These are phyloP conservation scores for Ophion costatus DNA, from an alignment of 2,888 invertebrate species.

Conservation along the genomic window DNA sequence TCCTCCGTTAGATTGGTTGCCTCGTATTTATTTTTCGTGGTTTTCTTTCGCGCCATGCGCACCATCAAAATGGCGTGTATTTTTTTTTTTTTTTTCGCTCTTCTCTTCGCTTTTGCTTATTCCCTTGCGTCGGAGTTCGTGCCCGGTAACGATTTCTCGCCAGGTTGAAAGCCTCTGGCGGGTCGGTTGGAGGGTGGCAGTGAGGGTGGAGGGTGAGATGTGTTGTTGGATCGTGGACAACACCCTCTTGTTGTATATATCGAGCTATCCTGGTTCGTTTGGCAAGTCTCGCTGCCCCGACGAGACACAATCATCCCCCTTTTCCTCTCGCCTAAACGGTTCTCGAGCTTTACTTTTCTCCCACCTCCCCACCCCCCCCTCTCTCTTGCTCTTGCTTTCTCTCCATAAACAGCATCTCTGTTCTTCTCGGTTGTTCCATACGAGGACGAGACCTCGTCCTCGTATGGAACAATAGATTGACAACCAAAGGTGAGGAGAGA, in stretches of 20 bases:
- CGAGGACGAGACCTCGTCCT: constrained; percentile 53
- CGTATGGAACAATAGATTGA: no score
- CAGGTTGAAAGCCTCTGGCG: constrained; percentile 56
- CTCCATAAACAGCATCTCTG: constrained; percentile 3
- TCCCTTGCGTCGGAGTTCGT: neutral
- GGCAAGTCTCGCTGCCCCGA: constrained; percentile 55
- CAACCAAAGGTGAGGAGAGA: neutral
- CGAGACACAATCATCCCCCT: constrained; percentile 54
- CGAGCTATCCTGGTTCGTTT: constrained; percentile 32
- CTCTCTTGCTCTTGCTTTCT: constrained; percentile 6
- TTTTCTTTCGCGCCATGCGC: no score
- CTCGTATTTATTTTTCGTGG: no score
- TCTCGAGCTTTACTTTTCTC: constrained; percentile 36
- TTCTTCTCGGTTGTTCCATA: constrained; percentile 14
- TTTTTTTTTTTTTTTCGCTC: constrained; percentile 3
- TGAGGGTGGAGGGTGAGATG: constrained; percentile 17
- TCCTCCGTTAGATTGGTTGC: no score
- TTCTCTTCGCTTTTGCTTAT: neutral
- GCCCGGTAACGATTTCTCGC: neutral
- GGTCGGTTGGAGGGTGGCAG: neutral
- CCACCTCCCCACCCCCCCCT: neutral
- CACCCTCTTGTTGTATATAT: constrained; percentile 54
- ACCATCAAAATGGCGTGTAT: no score
- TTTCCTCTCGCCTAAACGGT: constrained; percentile 53
- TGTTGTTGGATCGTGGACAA: constrained; percentile 59